These are phyloP conservation scores for Meriones unguiculatus DNA, from an alignment of 2,113 vertebrate genomes.

Conservation along the genomic window DNA sequence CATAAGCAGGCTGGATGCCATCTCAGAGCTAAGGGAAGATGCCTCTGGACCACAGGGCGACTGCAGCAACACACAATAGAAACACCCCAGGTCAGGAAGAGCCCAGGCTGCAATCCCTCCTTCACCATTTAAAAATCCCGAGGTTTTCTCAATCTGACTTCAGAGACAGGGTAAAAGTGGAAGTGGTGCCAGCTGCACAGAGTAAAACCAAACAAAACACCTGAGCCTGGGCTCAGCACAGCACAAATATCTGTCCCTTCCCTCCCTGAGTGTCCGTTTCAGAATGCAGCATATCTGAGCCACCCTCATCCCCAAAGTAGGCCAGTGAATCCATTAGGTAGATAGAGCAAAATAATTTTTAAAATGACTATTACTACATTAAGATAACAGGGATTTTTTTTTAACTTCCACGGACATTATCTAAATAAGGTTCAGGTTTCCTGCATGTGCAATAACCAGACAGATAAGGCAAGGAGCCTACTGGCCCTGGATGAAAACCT, in stretches of 20 bases:
- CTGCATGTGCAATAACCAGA: background rate
- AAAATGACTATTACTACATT: conserved; percentile 50
- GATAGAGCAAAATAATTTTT: conserved; percentile 57
- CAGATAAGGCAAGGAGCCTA: conserved; percentile 58
- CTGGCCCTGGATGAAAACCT: background rate
- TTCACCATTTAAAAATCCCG: background rate
- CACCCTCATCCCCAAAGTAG: background rate
- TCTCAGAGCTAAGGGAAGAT: background rate
- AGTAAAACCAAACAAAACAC: background rate
- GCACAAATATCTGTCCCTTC: background rate
- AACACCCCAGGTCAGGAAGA: background rate
- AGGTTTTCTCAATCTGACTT: background rate
- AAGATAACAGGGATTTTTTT: conserved; percentile 34
- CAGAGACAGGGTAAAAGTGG: background rate
- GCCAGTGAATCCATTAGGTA: conserved; percentile 1
- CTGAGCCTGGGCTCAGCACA: background rate
- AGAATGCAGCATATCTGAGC: background rate
- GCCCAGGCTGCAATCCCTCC: background rate
- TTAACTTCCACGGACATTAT: conserved; percentile 66
- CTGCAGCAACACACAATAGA: background rate
- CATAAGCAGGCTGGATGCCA: background rate
- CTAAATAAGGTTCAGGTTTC: conserved; percentile 65
- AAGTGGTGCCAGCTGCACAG: background rate
- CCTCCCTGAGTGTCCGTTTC: background rate
- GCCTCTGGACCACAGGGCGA: background rate